Evolutionary conservation across 2,888 invertebrate genomes (phyloP).

Genomic region (Athalia rosae): DNA sequence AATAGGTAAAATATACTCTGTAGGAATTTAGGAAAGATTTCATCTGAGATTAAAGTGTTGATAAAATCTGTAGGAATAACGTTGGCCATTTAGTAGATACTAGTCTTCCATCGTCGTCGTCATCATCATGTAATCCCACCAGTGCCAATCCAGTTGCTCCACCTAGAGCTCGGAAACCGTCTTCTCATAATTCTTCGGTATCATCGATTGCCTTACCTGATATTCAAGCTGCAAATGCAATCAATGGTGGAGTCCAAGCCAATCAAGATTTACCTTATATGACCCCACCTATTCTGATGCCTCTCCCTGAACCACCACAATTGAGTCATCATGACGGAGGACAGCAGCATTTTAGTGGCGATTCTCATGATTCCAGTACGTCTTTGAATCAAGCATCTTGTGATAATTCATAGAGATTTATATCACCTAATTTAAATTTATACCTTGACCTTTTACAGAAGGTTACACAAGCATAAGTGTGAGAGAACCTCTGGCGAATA

Average conservation of each 20-base stretch:
- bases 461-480: slow-evolving; percentile 95
- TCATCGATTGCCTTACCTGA: slow-evolving; percentile 70
- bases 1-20: slow-evolving; percentile 59
- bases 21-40: slow-evolving; percentile 12
- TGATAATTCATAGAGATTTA: background rate
- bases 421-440: background rate
- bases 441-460: slow-evolving; percentile 76
- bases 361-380: slow-evolving; percentile 92
- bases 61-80: slow-evolving; percentile 57
- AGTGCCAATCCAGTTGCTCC: slow-evolving; percentile 73
- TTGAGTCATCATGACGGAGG: slow-evolving; percentile 67
- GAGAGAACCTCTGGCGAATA: slow-evolving; percentile 88
- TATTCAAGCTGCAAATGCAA: slow-evolving; percentile 91
- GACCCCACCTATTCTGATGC: slow-evolving; percentile 84
- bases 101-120: slow-evolving; percentile 62
- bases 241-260: slow-evolving; percentile 89
- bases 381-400: slow-evolving; percentile 47
- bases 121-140: slow-evolving; percentile 47
- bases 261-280: slow-evolving; percentile 93
- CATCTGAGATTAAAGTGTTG: slow-evolving; percentile 34
- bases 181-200: slow-evolving; percentile 73
- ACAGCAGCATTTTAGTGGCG: slow-evolving; percentile 88
- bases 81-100: slow-evolving; percentile 59
- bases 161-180: slow-evolving; percentile 75
- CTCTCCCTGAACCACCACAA: slow-evolving; percentile 65